Base-by-base conservation (phyloP, 2,797 vertebrate genomes). In the Cuculus canorus region DNA sequence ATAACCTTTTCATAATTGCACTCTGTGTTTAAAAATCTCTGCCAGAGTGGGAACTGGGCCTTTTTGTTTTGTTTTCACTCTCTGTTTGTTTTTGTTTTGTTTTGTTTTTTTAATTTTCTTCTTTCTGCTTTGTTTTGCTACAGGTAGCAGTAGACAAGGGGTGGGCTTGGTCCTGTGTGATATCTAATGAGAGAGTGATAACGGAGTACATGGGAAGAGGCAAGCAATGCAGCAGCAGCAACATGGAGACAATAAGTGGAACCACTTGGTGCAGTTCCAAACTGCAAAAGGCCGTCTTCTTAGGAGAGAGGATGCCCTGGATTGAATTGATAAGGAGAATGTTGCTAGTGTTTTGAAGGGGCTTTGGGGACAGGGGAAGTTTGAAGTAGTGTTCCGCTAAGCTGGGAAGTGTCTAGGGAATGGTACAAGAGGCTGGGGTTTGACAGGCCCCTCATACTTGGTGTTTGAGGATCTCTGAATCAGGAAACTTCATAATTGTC, bases 1-100 rank as follows among this genome's bases (percentile, higher is more conserved):
- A 87, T 76, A 96, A 93, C 94, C 69, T 91, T 95, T 78, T 81
- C 85, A 75, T 86, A 96, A 92, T 78, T 93, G 77, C 53, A 75
- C 23, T 93, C 82, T 77, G 45, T 94, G 71, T 90, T 95, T 93
- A 83, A 95, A 93, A 94, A 76, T 86, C 76, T 93, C 54, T 39
- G 77, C 54, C 50, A 57, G 69, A 88, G 69, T 90, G 69, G 69
- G 72, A 95, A 88, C 77, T 83, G 69, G 37, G 45, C 2, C 32
- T 82, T 92, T 85, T 89, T 89, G 75, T 61, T 95, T 93, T 83
- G 56, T 92, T 77, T 59, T 84, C 21, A 60, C 7, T 82, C 39
- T 64, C 13, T 43, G 10, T 15, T n/a, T 13, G 11, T 16, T 22
- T 17, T 43, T 32, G 15, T n/a, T 13, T 39, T 10, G n/a, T n/a